Percentiles rank a stretch among this genome's conserved stretches.
These are phyloP conservation scores for Brachionus manjavacas DNA, from an alignment of 1,140 invertebrate genomes.

Conservation along the genomic window DNA sequence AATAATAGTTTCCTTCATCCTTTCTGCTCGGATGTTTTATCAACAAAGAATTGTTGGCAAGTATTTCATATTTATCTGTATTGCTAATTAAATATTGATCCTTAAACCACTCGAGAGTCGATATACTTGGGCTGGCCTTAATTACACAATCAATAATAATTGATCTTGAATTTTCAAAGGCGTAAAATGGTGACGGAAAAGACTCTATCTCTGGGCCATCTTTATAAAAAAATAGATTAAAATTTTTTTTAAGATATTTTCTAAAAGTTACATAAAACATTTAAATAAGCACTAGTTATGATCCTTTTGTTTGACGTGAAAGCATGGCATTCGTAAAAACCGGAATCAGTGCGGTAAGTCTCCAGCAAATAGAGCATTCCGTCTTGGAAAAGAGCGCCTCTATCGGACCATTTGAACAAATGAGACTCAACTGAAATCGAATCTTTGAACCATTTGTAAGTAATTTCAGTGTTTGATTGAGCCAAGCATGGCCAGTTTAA, in stretches of 20 bases:
- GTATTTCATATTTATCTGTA: slow-evolving; percentile 27
- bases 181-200: slow-evolving; percentile 23
- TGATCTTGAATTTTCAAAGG: not conserved
- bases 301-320: slow-evolving; percentile 26
- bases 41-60: slow-evolving; percentile 30
- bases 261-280: slow-evolving; percentile 33
- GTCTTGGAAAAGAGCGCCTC: slow-evolving; percentile 38
- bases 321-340: slow-evolving; percentile 38
- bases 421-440: slow-evolving; percentile 20
- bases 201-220: slow-evolving; percentile 38
- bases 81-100: slow-evolving; percentile 34
- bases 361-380: slow-evolving; percentile 42
- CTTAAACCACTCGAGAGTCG: slow-evolving; percentile 34
- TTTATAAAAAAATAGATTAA: not conserved
- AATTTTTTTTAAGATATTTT: not conserved
- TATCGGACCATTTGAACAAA: slow-evolving; percentile 24
- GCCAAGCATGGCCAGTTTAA: slow-evolving; percentile 40
- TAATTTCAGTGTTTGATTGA: slow-evolving; percentile 38
- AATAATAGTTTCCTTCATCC: slow-evolving; percentile 21
- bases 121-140: not conserved
- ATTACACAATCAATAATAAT: slow-evolving; percentile 25
- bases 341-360: slow-evolving; percentile 37
- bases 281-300: slow-evolving; percentile 13
- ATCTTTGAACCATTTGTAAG: slow-evolving; percentile 42
- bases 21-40: not conserved